Conservation (phyloP, 2,797 vertebrate species). For the Chaetophractus vellerosus region DNA sequence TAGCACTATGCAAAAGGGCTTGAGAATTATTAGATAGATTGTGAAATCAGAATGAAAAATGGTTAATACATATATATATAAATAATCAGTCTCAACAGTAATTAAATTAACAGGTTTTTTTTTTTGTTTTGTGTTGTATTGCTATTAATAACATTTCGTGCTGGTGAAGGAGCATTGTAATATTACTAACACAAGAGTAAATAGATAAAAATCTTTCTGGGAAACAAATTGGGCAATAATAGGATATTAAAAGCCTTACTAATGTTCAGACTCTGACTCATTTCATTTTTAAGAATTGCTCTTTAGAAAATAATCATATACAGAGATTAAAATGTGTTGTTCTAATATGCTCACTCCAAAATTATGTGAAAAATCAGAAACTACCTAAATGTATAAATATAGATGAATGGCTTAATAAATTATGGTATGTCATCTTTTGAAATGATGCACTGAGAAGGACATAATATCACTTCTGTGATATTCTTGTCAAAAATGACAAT, state of each 20-base stretch:
- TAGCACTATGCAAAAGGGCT: neutral
- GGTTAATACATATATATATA: neutral
- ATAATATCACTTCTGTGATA: neutral
- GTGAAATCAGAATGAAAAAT: slow-evolving; percentile 33
- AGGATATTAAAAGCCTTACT: neutral
- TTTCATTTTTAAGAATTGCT: neutral
- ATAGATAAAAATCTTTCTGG: neutral
- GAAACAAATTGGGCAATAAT: neutral
- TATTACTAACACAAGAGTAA: slow-evolving; percentile 22
- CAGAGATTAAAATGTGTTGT: neutral
- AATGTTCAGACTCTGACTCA: neutral
- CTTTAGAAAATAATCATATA: slow-evolving; percentile 18
- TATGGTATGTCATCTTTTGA: neutral
- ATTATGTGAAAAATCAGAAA: neutral
- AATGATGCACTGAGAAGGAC: neutral
- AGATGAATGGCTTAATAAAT: neutral
- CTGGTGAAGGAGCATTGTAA: neutral
- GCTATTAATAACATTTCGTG: neutral
- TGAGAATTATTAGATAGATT: neutral
- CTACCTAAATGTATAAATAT: neutral
- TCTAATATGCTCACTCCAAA: neutral
- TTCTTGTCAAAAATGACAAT: slow-evolving; percentile 7
- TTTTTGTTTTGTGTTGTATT: neutral
- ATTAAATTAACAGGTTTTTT: neutral
- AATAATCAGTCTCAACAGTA: neutral